Evolutionary conservation across 1,140 invertebrate genomes (phyloP).

Genomic region (Ptiloglossa arizonensis): DNA sequence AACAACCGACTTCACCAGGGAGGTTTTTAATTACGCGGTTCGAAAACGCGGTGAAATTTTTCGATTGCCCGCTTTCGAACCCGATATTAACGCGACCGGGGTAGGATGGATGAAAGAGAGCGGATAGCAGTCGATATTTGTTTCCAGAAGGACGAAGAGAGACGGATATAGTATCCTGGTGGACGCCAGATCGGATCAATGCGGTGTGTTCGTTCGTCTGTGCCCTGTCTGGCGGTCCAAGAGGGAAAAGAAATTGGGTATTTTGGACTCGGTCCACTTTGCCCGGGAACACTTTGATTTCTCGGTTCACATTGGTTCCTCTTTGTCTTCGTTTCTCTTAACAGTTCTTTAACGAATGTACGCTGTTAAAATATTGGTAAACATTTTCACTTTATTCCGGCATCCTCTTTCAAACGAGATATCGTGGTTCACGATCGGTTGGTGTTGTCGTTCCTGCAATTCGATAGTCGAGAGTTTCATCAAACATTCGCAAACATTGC

Average conservation of each 20-base stretch:
- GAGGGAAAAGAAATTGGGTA: slow-evolving; percentile 31
- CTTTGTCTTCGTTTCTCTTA: neutral
- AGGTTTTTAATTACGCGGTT: neutral
- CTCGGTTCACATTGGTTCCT: neutral
- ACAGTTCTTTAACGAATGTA: neutral
- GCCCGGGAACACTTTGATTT: neutral
- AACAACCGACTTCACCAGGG: neutral
- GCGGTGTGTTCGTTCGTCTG: slow-evolving; percentile 45
- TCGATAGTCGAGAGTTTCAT: no score
- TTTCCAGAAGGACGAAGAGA: slow-evolving; percentile 20
- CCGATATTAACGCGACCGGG: neutral
- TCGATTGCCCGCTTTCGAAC: neutral
- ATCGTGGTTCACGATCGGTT: no score
- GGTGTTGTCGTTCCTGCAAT: no score
- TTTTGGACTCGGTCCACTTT: slow-evolving; percentile 64
- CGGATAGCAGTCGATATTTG: slow-evolving; percentile 48
- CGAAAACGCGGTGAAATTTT: neutral
- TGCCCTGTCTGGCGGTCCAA: slow-evolving; percentile 10
- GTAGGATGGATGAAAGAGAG: slow-evolving; percentile 12
- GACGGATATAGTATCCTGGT: slow-evolving; percentile 31
- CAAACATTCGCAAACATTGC: no score
- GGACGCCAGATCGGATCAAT: slow-evolving; percentile 66
- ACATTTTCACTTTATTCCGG: no score
- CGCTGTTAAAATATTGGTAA: no score
- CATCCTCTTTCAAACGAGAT: no score